Percentiles rank a stretch among this genome's conserved stretches.
Evolutionary conservation across 2,113 vertebrate genomes (phyloP).

Genomic region (Delphinapterus leucas): DNA sequence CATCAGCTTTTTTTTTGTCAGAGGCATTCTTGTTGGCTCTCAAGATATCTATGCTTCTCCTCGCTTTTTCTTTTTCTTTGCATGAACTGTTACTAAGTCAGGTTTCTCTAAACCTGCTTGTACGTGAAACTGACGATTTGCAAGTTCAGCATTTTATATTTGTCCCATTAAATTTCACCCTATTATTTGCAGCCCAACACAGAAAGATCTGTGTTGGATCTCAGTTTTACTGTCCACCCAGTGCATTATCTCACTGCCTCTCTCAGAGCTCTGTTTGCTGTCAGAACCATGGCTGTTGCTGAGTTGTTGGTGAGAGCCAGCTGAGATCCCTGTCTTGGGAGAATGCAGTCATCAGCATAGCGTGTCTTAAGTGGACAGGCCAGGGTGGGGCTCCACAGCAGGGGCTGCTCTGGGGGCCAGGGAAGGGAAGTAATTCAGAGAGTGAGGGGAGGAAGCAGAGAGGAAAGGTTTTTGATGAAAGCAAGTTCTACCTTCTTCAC

Average conservation of each 20-base stretch:
- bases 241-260: not conserved
- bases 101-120: not conserved
- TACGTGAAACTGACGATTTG: not conserved
- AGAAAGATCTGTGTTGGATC: not conserved
- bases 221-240: not conserved
- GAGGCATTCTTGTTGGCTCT: not conserved
- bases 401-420: not conserved
- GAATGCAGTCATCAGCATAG: not conserved
- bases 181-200: not conserved
- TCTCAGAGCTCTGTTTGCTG: not conserved
- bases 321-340: conserved; percentile 33
- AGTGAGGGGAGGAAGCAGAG: not conserved
- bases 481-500: not conserved
- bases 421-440: not conserved
- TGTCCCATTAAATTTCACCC: not conserved
- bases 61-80: not conserved
- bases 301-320: not conserved
- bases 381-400: not conserved
- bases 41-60: not conserved
- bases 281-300: not conserved
- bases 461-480: not conserved
- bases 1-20: not conserved
- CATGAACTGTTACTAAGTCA: not conserved
- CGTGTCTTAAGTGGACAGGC: not conserved
- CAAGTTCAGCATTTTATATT: not conserved